Evolutionary conservation across 2,888 invertebrate species (phyloP).

Genomic region (Pardosa pseudoannulata): DNA sequence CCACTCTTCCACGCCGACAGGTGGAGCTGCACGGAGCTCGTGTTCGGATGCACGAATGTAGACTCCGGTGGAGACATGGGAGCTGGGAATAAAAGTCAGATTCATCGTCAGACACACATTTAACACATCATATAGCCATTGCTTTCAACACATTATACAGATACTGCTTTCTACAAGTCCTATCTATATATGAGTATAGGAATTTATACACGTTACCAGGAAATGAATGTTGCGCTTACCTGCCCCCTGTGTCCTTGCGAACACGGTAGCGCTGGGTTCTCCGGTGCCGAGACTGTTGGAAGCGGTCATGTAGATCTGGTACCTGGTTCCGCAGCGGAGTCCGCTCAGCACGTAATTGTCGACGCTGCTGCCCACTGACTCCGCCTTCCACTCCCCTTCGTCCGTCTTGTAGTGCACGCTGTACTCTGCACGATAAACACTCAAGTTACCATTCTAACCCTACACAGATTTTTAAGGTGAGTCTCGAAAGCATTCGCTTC

Average conservation of each 20-base stretch:
- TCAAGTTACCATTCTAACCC: too few relatives aligned
- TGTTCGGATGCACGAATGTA: constrained; percentile 76
- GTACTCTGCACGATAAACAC: constrained; percentile 69
- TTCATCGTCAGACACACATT: too few relatives aligned
- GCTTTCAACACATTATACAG: too few relatives aligned
- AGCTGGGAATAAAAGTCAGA: too few relatives aligned
- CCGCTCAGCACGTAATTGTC: constrained; percentile 48
- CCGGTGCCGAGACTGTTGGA: constrained; percentile 74
- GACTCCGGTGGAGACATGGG: constrained; percentile 77
- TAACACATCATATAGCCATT: too few relatives aligned
- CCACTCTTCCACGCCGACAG: constrained; percentile 77
- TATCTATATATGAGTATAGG: too few relatives aligned
- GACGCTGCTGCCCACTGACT: constrained; percentile 31
- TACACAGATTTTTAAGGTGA: too few relatives aligned
- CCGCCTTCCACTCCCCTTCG: constrained; percentile 59
- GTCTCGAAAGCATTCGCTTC: too few relatives aligned
- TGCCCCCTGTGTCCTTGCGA: constrained; percentile 55
- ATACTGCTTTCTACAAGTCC: too few relatives aligned
- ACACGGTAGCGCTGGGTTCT: constrained; percentile 71
- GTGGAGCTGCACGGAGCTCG: constrained; percentile 77
- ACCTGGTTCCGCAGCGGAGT: constrained; percentile 72
- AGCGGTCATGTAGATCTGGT: constrained; percentile 74
- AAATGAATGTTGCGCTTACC: too few relatives aligned
- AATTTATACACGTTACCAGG: too few relatives aligned
- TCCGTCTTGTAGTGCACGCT: constrained; percentile 66